Evolutionary conservation across 2,797 vertebrate genomes (phyloP).

Genomic region (Rhynchotus rufescens): DNA sequence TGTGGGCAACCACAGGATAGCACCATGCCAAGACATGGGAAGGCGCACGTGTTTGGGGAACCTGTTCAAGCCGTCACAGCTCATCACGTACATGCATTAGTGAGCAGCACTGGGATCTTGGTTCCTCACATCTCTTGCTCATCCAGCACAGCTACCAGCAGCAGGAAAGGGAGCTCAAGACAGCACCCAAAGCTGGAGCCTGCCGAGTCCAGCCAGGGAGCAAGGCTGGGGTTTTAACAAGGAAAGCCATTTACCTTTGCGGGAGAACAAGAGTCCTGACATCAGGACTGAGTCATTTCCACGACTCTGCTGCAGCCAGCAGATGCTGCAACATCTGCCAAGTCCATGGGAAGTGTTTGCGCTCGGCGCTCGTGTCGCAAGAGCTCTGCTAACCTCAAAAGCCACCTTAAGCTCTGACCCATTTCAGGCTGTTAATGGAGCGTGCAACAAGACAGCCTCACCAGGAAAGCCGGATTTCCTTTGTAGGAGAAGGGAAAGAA

Average conservation of each 20-base stretch:
- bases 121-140: neutral
- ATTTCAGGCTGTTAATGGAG: constrained; percentile 16
- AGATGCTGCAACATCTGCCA: constrained; percentile 57
- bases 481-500: neutral
- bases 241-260: neutral
- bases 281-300: constrained; percentile 35
- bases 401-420: constrained; percentile 6
- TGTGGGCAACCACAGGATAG: neutral
- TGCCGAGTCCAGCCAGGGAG: rapidly evolving
- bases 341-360: constrained; percentile 32
- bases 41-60: neutral
- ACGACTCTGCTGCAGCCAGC: neutral
- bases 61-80: neutral
- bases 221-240: neutral
- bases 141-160: neutral
- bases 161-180: neutral
- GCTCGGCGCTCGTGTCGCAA: neutral
- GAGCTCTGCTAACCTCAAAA: constrained; percentile 40
- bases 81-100: neutral
- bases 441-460: neutral
- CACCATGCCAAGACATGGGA: neutral
- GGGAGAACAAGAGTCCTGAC: neutral
- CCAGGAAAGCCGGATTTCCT: neutral
- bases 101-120: neutral
- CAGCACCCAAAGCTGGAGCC: neutral